Evolutionary conservation across 2,797 vertebrate species (phyloP), one percentile per base, ranked within the genome.

Genomic region (Lutra lutra): DNA sequence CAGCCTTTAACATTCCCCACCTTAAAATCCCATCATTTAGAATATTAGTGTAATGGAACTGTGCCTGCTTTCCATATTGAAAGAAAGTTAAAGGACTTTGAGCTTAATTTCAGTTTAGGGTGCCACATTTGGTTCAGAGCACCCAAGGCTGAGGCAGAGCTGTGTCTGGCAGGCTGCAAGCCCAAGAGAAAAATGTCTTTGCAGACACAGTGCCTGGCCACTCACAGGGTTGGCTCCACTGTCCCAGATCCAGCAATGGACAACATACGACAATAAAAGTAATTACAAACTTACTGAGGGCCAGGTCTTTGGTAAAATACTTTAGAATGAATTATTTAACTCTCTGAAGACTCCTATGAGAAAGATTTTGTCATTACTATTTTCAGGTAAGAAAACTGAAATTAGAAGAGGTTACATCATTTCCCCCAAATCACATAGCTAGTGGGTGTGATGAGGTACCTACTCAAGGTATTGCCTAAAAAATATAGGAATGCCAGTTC

Each of bases 351-450:
- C 25, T 14, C 25, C 58, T 56, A 2, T 29, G 32, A 89, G 70
- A 88, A 91, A 75, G 2, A 43, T 84, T 88, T 94, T 84, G 11
- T 87, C 35, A 27, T 86, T 90, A 70, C 66, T 58, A 5, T 79
- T 89, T 96, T 92, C 56, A 54, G 85, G 58, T 88, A 46, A 82
- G 46, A 90, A 94, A 78, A 73, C 18, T 38, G 23, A 91, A 93
- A 73, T 62, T 58, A 86, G 72, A 83, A 72, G n/a, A 84, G 3
- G 25, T 56, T 40, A 48, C 86, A 27, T 88, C 87, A 70, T 72
- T 70, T 93, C 7, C 15, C 83, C 78, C 48, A 92, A 91, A 20
- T 86, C 73, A 62, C 27, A 6, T 66, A 70, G 43, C 82, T 78
- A 18, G 13, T 56, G 3, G n/a, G 6, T 48, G 5, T 75, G 68